Percentiles rank a stretch among this genome's conserved stretches.
These are phyloP conservation scores for Sorex fumeus DNA, from an alignment of 2,113 vertebrate genomes.

Conservation along the genomic window DNA sequence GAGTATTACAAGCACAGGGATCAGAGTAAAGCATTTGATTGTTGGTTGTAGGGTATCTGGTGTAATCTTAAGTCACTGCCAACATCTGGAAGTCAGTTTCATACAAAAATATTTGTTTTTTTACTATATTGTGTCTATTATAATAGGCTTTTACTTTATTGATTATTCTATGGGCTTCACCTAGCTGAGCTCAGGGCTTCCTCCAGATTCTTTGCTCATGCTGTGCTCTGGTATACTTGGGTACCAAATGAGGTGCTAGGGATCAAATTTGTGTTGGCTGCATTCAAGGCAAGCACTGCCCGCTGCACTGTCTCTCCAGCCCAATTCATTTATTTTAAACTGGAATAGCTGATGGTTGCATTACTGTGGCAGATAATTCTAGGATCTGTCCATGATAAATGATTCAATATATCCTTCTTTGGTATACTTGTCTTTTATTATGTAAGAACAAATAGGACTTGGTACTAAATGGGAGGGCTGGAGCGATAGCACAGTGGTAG, in stretches of 20 bases:
- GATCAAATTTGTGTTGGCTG: too few relatives aligned
- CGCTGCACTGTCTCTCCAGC: neutral
- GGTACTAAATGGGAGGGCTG: slow-evolving; percentile 23
- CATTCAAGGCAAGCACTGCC: too few relatives aligned
- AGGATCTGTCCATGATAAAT: slow-evolving; percentile 58
- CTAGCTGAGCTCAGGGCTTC: too few relatives aligned
- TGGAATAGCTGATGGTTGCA: neutral
- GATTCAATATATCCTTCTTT: neutral
- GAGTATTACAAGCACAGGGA: neutral
- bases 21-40: slow-evolving; percentile 18
- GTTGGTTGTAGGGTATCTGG: neutral
- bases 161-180: too few relatives aligned
- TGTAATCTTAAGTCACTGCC: slow-evolving; percentile 13
- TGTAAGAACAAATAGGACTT: slow-evolving; percentile 54
- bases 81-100: slow-evolving; percentile 15
- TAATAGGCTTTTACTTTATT: too few relatives aligned
- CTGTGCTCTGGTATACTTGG: too few relatives aligned
- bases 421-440: slow-evolving; percentile 32
- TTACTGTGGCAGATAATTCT: slow-evolving; percentile 42
- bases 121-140: too few relatives aligned
- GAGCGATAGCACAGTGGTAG: too few relatives aligned
- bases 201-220: too few relatives aligned
- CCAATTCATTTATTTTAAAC: slow-evolving; percentile 41
- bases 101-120: slow-evolving; percentile 25
- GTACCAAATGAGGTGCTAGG: too few relatives aligned